Conservation (phyloP, 2,113 vertebrate species). For the Arenaria interpres region DNA sequence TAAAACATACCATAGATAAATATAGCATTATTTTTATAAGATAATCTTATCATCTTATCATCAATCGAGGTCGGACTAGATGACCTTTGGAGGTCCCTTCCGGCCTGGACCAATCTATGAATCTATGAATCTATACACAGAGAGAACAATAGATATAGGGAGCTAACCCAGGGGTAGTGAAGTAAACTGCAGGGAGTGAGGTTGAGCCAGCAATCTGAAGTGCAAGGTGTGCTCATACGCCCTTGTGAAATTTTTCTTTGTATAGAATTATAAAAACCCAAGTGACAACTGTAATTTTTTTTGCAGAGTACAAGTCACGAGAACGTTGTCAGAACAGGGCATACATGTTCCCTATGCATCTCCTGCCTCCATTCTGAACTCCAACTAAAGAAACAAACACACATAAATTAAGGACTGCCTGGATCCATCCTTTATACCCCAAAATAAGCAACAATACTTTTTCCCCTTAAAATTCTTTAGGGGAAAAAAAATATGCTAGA, state of each 20-base stretch:
- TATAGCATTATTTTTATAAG: not conserved
- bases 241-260: not conserved
- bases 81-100: too few relatives aligned
- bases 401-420: not conserved
- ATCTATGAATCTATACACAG: too few relatives aligned
- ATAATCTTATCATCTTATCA: slow-evolving; percentile 40
- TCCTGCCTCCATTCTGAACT: not conserved
- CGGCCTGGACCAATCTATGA: too few relatives aligned
- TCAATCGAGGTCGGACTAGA: too few relatives aligned
- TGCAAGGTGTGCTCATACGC: rapidly evolving
- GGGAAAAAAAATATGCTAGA: not conserved
- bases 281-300: not conserved
- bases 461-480: not conserved
- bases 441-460: not conserved
- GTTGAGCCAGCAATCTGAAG: not conserved
- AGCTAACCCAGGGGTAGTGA: not conserved
- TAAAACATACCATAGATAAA: not conserved
- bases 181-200: not conserved
- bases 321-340: not conserved
- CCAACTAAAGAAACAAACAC: not conserved
- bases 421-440: not conserved
- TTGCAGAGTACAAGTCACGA: not conserved
- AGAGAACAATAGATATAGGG: not conserved
- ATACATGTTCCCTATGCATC: not conserved
- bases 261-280: not conserved